Percentiles rank a stretch among this genome's conserved stretches.
Conservation (phyloP, 37 sponge, comb jelly and placozoan genomes). For the Diacarnus erythraeanus region DNA sequence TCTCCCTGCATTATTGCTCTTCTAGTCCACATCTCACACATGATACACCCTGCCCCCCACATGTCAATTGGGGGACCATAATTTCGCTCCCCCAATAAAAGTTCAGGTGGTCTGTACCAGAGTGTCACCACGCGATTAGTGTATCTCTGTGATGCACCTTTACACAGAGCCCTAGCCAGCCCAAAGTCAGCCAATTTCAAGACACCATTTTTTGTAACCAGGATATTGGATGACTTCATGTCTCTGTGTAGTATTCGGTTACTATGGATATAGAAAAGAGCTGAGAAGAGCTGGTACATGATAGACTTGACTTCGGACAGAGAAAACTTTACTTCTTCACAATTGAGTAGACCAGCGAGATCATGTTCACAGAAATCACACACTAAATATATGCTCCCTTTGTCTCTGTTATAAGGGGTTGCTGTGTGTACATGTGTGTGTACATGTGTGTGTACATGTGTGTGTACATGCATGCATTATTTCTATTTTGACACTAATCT, state of each 20-base stretch:
- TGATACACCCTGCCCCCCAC: slow-evolving; percentile 99
- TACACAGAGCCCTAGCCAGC: slow-evolving; percentile 79
- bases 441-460: background rate
- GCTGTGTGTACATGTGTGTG: slow-evolving; percentile 41
- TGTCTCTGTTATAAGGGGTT: slow-evolving; percentile 86
- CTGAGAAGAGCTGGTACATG: slow-evolving; percentile 89
- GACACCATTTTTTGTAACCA: slow-evolving; percentile 85
- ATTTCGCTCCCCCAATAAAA: slow-evolving; percentile 92
- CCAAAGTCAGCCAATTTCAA: slow-evolving; percentile 97
- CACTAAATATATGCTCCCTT: slow-evolving; percentile 93
- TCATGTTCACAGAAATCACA: slow-evolving; percentile 99
- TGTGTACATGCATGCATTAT: background rate
- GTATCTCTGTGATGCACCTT: slow-evolving; percentile 62
- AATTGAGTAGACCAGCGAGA: slow-evolving; percentile 92
- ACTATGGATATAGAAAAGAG: slow-evolving; percentile 88
- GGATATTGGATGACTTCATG: slow-evolving; percentile 97
- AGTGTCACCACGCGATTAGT: slow-evolving; percentile 98
- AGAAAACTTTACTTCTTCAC: slow-evolving; percentile 85
- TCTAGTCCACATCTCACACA: slow-evolving; percentile 99
- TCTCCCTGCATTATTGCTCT: slow-evolving; percentile 94
- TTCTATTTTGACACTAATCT: background rate
- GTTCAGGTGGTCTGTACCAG: slow-evolving; percentile 98
- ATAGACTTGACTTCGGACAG: slow-evolving; percentile 88
- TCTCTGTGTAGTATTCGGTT: slow-evolving; percentile 94
- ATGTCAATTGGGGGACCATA: slow-evolving; percentile 96